These are phyloP conservation scores for Listrodromus nycthemerus DNA, from an alignment of 2,888 invertebrate genomes.

Conservation along the genomic window DNA sequence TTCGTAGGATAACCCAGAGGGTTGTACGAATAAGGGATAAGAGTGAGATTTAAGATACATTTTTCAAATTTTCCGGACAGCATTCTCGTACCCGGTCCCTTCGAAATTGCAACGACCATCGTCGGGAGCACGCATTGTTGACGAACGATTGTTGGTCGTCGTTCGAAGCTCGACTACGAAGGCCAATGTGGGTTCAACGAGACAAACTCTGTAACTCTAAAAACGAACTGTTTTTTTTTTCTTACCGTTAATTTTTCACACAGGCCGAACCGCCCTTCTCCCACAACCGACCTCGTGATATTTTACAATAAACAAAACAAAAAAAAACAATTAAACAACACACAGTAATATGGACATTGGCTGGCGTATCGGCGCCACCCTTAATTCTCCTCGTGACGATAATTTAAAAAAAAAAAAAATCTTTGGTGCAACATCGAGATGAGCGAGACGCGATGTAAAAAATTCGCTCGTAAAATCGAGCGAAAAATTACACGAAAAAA, in stretches of 20 bases:
- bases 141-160: neutral
- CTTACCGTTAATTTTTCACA: slow-evolving; percentile 50
- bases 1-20: slow-evolving; percentile 46
- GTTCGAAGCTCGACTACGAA: neutral
- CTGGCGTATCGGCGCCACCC: slow-evolving; percentile 30
- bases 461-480: slow-evolving; percentile 43
- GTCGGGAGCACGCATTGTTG: neutral
- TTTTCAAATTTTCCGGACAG: neutral
- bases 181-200: neutral
- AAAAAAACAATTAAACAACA: slow-evolving; percentile 27
- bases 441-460: slow-evolving; percentile 36
- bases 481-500: neutral
- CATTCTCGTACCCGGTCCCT: neutral
- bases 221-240: slow-evolving; percentile 19
- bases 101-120: slow-evolving; percentile 1
- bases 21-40: slow-evolving; percentile 38
- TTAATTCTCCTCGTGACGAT: slow-evolving; percentile 53
- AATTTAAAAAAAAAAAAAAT: slow-evolving; percentile 7
- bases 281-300: slow-evolving; percentile 59
- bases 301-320: slow-evolving; percentile 53
- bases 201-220: neutral
- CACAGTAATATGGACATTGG: slow-evolving; percentile 48
- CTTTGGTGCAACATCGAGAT: slow-evolving; percentile 58
- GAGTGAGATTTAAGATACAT: slow-evolving; percentile 19
- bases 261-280: slow-evolving; percentile 39